Evolutionary conservation across 1,140 invertebrate species (phyloP).

Genomic region (Paracyclopina nana): DNA sequence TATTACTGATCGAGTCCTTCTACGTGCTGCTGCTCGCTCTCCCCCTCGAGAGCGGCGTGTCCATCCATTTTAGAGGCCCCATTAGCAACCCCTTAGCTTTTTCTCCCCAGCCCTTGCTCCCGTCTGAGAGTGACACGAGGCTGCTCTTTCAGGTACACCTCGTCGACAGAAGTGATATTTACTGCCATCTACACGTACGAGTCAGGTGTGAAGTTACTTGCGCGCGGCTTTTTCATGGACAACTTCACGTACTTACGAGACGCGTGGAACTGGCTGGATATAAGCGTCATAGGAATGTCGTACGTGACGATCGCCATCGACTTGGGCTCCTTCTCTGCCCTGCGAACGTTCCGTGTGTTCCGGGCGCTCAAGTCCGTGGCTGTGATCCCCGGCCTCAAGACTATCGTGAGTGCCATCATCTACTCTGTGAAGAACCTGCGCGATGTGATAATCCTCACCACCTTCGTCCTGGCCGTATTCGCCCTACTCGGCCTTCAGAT

Average conservation of each 20-base stretch:
- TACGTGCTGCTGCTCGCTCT: too few species aligned
- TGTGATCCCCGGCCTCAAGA: slow-evolving; percentile 65
- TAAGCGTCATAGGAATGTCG: slow-evolving; percentile 28
- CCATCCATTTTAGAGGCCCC: too few species aligned
- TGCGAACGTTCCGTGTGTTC: slow-evolving; percentile 16
- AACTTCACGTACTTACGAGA: slow-evolving; percentile 34
- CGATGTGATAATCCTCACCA: slow-evolving; percentile 95
- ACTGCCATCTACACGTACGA: slow-evolving; percentile 33
- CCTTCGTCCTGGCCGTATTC: slow-evolving; percentile 94
- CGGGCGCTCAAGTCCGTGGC: slow-evolving; percentile 15
- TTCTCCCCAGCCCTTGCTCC: too few species aligned
- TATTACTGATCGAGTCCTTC: too few species aligned
- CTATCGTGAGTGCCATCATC: slow-evolving; percentile 94
- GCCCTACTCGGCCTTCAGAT: slow-evolving; percentile 91
- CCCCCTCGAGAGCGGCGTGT: too few species aligned
- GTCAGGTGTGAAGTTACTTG: slow-evolving; percentile 30
- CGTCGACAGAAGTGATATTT: slow-evolving; percentile 29
- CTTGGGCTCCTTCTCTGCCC: slow-evolving; percentile 12
- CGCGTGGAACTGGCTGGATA: slow-evolving; percentile 37
- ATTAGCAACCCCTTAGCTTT: too few species aligned
- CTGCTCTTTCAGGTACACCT: slow-evolving; percentile 20
- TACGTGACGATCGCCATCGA: slow-evolving; percentile 18
- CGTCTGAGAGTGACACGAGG: too few species aligned
- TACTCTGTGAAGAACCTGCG: slow-evolving; percentile 95
- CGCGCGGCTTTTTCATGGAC: slow-evolving; percentile 32